Evolutionary conservation across 2,797 vertebrate species (phyloP).

Genomic region (Capromys pilorides): DNA sequence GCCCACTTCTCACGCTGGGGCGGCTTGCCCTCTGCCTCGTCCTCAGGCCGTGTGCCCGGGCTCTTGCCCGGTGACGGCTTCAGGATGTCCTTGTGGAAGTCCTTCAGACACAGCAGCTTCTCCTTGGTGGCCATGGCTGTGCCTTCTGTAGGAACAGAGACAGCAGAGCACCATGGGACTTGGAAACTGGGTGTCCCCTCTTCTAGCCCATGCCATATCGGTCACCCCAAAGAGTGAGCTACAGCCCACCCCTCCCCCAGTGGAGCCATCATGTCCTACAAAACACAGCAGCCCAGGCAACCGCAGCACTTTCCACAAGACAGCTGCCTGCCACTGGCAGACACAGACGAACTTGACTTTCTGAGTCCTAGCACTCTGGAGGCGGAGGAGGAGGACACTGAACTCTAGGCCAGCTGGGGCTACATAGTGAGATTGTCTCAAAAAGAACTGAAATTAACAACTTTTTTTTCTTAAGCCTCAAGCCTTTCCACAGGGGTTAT

Average conservation of each 20-base stretch:
- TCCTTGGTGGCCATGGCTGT: slow-evolving; percentile 97
- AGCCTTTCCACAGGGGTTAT: neutral
- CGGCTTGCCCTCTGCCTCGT: slow-evolving; percentile 96
- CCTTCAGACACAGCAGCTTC: slow-evolving; percentile 97
- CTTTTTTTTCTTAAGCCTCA: neutral
- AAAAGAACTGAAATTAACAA: neutral
- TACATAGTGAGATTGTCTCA: neutral
- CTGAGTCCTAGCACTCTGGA: neutral
- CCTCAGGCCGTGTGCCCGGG: slow-evolving; percentile 95
- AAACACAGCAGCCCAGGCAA: neutral
- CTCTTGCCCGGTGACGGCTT: slow-evolving; percentile 99
- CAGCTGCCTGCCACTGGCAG: neutral
- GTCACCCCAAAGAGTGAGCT: neutral
- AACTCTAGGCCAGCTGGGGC: neutral
- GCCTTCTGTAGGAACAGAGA: slow-evolving; percentile 74
- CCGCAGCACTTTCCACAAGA: neutral
- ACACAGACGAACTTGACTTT: neutral
- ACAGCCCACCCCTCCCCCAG: neutral
- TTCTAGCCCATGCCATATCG: neutral
- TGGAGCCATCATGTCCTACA: neutral
- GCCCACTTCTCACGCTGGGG: slow-evolving; percentile 99
- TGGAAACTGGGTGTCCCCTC: neutral
- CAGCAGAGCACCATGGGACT: neutral
- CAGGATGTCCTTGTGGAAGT: slow-evolving; percentile 99
- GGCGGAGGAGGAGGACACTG: neutral